Evolutionary conservation across 1,140 invertebrate genomes (phyloP).

Genomic region (Oscheius sp.): DNA sequence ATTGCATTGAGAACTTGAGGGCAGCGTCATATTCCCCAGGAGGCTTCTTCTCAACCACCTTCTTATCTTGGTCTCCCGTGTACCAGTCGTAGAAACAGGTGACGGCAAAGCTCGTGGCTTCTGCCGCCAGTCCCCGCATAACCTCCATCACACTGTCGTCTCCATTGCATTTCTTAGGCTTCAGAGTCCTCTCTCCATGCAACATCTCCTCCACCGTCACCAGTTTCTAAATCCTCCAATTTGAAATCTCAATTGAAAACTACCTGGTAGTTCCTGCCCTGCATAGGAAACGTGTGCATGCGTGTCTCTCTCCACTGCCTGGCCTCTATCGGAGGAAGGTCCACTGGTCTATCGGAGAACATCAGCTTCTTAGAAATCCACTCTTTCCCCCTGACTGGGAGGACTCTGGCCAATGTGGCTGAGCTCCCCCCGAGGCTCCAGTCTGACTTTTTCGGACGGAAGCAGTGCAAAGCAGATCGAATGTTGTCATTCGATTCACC

Average conservation of each 20-base stretch:
- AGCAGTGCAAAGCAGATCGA: conserved; percentile 1
- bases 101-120: neutral
- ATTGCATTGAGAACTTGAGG: neutral
- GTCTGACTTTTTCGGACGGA: neutral
- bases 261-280: conserved; percentile 10
- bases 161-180: neutral
- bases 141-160: conserved; percentile 4
- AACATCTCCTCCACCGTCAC: conserved; percentile 4
- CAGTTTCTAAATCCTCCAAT: conserved; percentile 2
- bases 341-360: neutral
- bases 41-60: neutral
- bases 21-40: neutral
- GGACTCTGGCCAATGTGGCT: neutral
- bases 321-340: neutral
- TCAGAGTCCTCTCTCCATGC: neutral
- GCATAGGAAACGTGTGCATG: conserved; percentile 5
- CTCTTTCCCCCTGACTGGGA: neutral
- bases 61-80: neutral
- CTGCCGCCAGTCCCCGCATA: neutral
- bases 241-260: neutral
- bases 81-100: conserved; percentile 6
- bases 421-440: neutral
- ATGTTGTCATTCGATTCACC: neutral
- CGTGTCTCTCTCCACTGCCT: conserved; percentile 10
- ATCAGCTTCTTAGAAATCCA: neutral